Evolutionary conservation across 2,113 vertebrate species (phyloP), one percentile per base, ranked within the genome.

Genomic region (Argyrosomus japonicus): DNA sequence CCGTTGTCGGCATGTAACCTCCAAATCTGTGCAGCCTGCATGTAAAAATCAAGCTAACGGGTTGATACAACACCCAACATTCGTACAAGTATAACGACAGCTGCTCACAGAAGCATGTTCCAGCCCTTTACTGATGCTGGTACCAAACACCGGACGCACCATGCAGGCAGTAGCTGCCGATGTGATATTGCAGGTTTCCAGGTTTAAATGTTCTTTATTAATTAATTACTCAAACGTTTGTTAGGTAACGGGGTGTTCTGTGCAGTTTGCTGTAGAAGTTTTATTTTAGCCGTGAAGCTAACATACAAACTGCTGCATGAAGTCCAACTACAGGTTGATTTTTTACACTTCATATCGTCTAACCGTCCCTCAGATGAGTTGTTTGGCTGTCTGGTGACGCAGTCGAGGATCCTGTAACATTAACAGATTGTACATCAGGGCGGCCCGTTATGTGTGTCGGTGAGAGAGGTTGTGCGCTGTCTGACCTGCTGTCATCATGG

Each of bases 401-500:
- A 45, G 58, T n/a, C 25, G 6, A 21, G 11, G 19, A 19, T 68
- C 60, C 67, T n/a, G 17, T 29, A 40, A 40, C 36, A 9, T 8
- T 2, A 40, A 40, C 36, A 40, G 36, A 40, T 8, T 40, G 36
- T 40, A 2, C 36, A 8, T 40, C 36, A 2, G 36, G 36, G 36
- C 32, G 32, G 13, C 32, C 50, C 73, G 2, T 11, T 36, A 6
- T 47, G 62, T 56, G 29, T 15, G 17, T 48, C 12, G 47, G 48
- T 61, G 48, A 11, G 47, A 60, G 57, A 32, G 63, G 65, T 65
- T 68, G 51, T 77, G 79, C 47, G 36, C 80, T 79, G 45, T 85
- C 88, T 92, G 84, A 88, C 80, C 40, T 77, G 48, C 51, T 90
- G 83, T 90, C 83, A 61, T 85, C 79, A 78, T 84, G 71, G 63